Base-by-base conservation (phyloP, 2,888 invertebrate species). In the Tenthredo amoena region DNA sequence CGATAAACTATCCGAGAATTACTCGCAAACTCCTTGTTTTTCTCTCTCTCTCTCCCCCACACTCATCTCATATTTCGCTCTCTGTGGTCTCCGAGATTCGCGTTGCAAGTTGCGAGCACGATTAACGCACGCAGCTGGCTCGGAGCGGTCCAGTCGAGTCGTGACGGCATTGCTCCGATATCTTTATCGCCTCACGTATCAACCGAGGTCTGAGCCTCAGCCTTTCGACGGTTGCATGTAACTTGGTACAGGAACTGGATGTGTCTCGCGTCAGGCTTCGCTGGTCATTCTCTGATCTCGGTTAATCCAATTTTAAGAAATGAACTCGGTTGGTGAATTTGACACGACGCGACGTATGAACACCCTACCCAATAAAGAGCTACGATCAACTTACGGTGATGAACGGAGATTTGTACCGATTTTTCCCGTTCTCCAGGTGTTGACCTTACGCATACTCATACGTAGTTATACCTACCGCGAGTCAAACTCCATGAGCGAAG, bases 81-180 rank as follows among this genome's bases (percentile, higher is more conserved):
- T 68, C 68, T 26, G 12, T 68, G 31, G 68, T 68, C 34, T 18
- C 18, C 15, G 34, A 34, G 68, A 68, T 68, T 34, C 15, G 68
- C 68, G 34, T 7, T 55, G 55, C 68, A 68, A 68, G 18, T 18
- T 26, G 68, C 68, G 34, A 34, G 34, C 68, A 18, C 68, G 68
- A 68, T 68, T 68, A 68, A 68, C 68, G 68, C 6, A 68, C 68
- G 68, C 68, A 68, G 68, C 31, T 68, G 68, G 68, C 34, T 68
- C 18, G 0, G 68, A 68, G 34, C 34, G n/a, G 55, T n/a, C 55
- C 18, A n/a, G 55, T 68, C 31, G 43, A 12, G 65, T 68, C 31
- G 74, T 74, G 74, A 74, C 74, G 43, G 74, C 74, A 15, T 74
- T 74, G 74, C 72, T 40, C 72, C 72, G 72, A 74, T 74, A 74